phyloP scores from a whole-genome alignment of 2,888 invertebrate species.

The Mythimna vitellina region DNA sequence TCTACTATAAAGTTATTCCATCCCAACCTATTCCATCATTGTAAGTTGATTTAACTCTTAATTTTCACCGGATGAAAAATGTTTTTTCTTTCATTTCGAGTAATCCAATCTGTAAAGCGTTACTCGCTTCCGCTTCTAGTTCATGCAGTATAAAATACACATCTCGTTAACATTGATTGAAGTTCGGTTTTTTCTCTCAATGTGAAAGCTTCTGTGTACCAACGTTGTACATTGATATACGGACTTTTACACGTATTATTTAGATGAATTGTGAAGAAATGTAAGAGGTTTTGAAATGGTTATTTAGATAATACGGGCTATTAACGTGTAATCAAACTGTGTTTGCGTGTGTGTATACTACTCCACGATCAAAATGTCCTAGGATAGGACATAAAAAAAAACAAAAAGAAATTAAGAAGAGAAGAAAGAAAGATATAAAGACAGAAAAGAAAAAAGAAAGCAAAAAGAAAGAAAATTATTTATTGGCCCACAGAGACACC shows the following conservation, averaged over 20 bases:
- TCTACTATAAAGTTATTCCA: no score
- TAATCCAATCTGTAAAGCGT: constrained; percentile 60
- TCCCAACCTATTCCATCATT: not conserved
- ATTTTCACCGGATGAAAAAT: constrained; percentile 43
- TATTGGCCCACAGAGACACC: no score
- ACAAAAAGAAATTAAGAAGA: no score
- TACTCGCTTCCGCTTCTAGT: constrained; percentile 45
- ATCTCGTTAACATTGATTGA: constrained; percentile 61
- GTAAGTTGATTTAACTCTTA: constrained; percentile 9
- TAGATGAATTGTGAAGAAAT: constrained; percentile 4
- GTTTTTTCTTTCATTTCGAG: constrained; percentile 49
- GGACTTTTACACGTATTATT: constrained; percentile 28
- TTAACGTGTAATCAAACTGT: no score
- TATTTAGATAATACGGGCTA: not conserved
- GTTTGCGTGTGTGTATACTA: no score
- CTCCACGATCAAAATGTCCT: no score
- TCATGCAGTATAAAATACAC: constrained; percentile 59
- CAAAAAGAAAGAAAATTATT: no score
- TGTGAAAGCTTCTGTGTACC: constrained; percentile 44
- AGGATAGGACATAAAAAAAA: no score
- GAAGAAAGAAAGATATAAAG: no score
- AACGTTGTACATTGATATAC: constrained; percentile 2
- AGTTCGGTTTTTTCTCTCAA: constrained; percentile 50
- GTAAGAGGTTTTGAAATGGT: not conserved
- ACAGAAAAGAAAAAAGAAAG: no score